Evolutionary conservation across 30 jellyfish, hydroid and myxozoan genomes (phyloP), one percentile per base, ranked within the genome.

Genomic region (Haliclystus octoradiatus): DNA sequence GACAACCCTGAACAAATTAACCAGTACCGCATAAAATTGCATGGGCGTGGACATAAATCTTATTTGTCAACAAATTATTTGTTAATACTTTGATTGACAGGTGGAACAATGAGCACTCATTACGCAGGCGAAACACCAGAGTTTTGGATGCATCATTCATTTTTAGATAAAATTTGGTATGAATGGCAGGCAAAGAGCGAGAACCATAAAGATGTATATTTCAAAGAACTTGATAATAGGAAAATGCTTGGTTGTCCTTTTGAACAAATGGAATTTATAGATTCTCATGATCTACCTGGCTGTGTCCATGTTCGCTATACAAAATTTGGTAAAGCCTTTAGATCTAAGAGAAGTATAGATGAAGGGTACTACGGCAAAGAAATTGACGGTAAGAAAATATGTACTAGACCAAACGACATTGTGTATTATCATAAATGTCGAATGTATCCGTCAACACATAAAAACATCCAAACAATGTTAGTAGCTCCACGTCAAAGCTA

Each of bases 91-190:
- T n/a, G n/a, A n/a, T n/a, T n/a, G n/a, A n/a, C 26, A 81, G 94
- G 87, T 51, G 97, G 97, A 0, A 88, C 97, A 0, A 88, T 88
- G 97, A 65, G 97, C 77, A 88, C 97, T 0, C 97, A 88, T 72
- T 88, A 72, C 60, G 97, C 97, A 1, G 97, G 79, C 1, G 68
- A 92, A 2, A 75, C 97, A 0, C 97, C 97, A 22, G 97, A 88
- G 57, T 88, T 88, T 69, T 81, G 69, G 63, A 61, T 88, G 3
- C 97, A 88, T 65, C 97, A 88, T 33, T 33, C 97, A 0, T 88
- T 88, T 40, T 73, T 88, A 23, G 97, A 88, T 60, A 88, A 88
- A 63, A 88, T 88, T 29, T 88, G 97, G 97, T 88, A 66, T 64
- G 27, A 68, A 72, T 88, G 97, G 97, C 97, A 88, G 47, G 33